A percentile compares a stretch with the other conserved stretches of the same genome.
These are phyloP conservation scores for Clarias laeviceps DNA, from an alignment of 2,797 vertebrate genomes.

Conservation along the genomic window DNA sequence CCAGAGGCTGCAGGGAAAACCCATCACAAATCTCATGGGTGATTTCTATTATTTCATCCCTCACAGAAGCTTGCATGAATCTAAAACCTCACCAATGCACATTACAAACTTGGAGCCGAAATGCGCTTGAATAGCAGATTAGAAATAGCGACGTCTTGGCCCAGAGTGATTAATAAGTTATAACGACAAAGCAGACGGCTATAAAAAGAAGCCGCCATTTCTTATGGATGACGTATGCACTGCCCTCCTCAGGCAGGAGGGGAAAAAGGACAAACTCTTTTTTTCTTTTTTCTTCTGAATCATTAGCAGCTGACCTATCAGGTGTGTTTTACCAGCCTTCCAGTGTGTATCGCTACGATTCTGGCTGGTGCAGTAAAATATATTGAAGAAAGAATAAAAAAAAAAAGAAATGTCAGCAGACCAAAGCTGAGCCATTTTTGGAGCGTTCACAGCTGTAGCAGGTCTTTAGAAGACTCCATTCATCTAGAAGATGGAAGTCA, in stretches of 20 bases:
- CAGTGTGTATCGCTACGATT: slow-evolving; percentile 7
- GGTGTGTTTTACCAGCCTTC: background rate
- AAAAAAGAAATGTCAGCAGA: background rate
- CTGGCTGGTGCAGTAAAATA: background rate
- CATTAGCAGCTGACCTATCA: background rate
- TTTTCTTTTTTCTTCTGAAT: background rate
- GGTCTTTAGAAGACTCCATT: slow-evolving; percentile 35
- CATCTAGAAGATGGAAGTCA: slow-evolving; percentile 38
- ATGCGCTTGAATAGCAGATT: background rate
- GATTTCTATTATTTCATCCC: slow-evolving; percentile 8
- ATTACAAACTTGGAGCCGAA: background rate
- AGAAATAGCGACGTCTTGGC: background rate
- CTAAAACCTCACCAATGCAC: slow-evolving; percentile 4
- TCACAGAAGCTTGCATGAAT: background rate
- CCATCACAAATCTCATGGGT: background rate
- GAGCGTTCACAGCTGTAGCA: background rate
- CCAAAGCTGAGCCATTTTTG: background rate
- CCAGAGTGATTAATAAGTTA: slow-evolving; percentile 19
- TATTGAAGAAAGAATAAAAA: background rate
- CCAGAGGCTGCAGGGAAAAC: background rate
- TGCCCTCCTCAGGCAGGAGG: background rate
- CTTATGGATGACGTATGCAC: slow-evolving; percentile 5
- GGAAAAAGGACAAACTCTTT: too few relatives aligned
- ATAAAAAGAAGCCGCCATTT: slow-evolving; percentile 25
- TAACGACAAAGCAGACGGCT: slow-evolving; percentile 30